Evolutionary conservation across 2,113 vertebrate genomes (phyloP).

Genomic region (Acanthochromis polyacanthus): DNA sequence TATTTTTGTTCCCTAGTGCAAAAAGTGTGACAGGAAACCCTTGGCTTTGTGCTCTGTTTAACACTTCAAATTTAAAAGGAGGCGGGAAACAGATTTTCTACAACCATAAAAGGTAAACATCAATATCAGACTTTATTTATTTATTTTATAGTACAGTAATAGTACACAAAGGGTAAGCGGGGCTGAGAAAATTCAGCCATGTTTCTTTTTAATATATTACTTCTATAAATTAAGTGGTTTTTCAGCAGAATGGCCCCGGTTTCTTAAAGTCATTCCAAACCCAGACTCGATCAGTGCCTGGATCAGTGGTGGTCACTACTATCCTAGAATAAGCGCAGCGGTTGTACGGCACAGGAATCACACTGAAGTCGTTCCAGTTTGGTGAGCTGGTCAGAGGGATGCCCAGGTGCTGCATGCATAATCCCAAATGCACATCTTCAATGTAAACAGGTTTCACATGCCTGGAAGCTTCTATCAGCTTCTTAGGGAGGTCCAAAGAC

Average conservation of each 20-base stretch:
- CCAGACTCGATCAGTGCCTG: background rate
- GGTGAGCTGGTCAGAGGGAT: conserved; percentile 20
- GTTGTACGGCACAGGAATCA: conserved; percentile 42
- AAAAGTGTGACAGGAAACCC: too few species aligned
- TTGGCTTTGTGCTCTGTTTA: too few species aligned
- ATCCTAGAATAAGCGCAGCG: conserved; percentile 70
- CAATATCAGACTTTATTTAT: too few species aligned
- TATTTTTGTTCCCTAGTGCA: too few species aligned
- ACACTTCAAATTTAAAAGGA: too few species aligned
- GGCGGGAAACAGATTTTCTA: too few species aligned
- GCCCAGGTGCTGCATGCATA: conserved; percentile 78
- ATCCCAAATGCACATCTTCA: conserved; percentile 82
- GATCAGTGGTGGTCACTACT: conserved; percentile 36
- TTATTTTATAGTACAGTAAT: too few species aligned
- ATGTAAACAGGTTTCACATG: conserved; percentile 77
- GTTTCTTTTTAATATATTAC: too few species aligned
- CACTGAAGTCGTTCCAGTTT: conserved; percentile 5
- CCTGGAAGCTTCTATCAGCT: conserved; percentile 72
- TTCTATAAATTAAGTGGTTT: too few species aligned
- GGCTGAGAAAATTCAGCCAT: too few species aligned
- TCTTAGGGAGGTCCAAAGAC: conserved; percentile 69
- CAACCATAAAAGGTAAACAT: too few species aligned
- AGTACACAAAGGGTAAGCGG: too few species aligned
- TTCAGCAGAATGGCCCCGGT: conserved; percentile 61
- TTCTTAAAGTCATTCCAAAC: conserved; percentile 71